Base-by-base conservation (phyloP, 2,797 vertebrate species). In the Pitangus sulphuratus region DNA sequence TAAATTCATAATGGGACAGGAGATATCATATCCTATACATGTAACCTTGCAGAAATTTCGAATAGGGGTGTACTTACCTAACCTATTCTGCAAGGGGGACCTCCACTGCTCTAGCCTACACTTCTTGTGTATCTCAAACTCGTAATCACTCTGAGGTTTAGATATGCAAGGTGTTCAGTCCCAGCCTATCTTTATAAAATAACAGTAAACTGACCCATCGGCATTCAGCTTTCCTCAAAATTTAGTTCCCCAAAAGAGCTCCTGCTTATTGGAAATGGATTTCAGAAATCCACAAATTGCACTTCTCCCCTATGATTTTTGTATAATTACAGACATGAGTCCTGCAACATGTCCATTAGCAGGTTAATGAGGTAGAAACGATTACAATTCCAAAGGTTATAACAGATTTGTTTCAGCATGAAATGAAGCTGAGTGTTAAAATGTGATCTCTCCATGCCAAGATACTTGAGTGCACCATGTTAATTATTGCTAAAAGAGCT, bases 361-460 rank as follows among this genome's bases (percentile, higher is more conserved):
- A 98, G 98, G 98, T 98, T 99, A 99, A 99, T 98, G 98, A 98
- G 98, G 97, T 98, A 98, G 98, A 98, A 98, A 98, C 88, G 72
- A 98, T 98, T 97, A 87, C 96, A 97, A 98, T 98, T 97, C 95
- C 97, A 97, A 95, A 98, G 98, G 98, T 98, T 98, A 98, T 97
- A 93, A 95, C 97, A 97, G 96, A 98, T 98, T 98, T 96, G 97
- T 98, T 95, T 94, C 97, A 96, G 95, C 97, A 95, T 48, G 96
- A 97, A 97, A 97, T 94, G 94, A 97, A 98, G 96, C 95, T 79
- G 97, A 98, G 98, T 98, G 98, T 98, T 98, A 98, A 98, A 97
- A 98, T 96, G 70, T 97, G 98, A 98, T 99, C 97, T 98, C 94
- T 96, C 94, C 96, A 92, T 98, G 98, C 97, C 98, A 98, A 98